Evolutionary conservation across 2,888 invertebrate genomes (phyloP).

Genomic region (Melieria omissa): DNA sequence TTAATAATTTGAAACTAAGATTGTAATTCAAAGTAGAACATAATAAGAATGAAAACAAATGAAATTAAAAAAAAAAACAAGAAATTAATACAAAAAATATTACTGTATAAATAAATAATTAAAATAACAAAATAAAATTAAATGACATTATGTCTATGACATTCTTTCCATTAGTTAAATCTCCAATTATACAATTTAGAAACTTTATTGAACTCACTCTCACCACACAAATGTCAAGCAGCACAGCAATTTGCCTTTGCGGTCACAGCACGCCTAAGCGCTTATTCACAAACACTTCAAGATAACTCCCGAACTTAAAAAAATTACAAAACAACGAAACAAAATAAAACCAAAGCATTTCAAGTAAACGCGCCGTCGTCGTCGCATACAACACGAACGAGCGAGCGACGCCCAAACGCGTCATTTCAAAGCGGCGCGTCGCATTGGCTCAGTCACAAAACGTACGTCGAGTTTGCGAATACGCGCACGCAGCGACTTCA

Average conservation of each 20-base stretch:
- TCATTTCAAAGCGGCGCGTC: slow-evolving; percentile 23
- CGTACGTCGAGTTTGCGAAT: slow-evolving; percentile 34
- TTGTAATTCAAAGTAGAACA: no score
- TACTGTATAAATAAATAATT: no score
- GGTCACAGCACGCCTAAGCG: neutral
- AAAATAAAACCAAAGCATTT: slow-evolving; percentile 13
- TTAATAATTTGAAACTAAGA: no score
- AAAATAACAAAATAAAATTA: no score
- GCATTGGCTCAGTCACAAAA: slow-evolving; percentile 43
- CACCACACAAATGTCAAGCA: neutral
- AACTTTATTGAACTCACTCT: no score
- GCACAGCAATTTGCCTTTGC: slow-evolving; percentile 17
- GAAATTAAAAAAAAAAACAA: no score
- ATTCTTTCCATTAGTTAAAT: no score
- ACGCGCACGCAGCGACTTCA: slow-evolving; percentile 30
- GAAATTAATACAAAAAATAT: no score
- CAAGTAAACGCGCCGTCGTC: slow-evolving; percentile 20
- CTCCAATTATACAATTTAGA: no score
- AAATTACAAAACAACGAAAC: slow-evolving; percentile 37
- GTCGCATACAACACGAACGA: slow-evolving; percentile 20
- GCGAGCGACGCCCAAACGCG: slow-evolving; percentile 33
- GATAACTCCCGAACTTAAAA: slow-evolving; percentile 36
- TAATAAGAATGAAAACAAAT: no score
- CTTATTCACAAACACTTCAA: slow-evolving; percentile 36
- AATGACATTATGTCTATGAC: no score